Evolutionary conservation across 2,888 invertebrate species (phyloP), one percentile per base, ranked within the genome.

Genomic region (Hesperia comma): DNA sequence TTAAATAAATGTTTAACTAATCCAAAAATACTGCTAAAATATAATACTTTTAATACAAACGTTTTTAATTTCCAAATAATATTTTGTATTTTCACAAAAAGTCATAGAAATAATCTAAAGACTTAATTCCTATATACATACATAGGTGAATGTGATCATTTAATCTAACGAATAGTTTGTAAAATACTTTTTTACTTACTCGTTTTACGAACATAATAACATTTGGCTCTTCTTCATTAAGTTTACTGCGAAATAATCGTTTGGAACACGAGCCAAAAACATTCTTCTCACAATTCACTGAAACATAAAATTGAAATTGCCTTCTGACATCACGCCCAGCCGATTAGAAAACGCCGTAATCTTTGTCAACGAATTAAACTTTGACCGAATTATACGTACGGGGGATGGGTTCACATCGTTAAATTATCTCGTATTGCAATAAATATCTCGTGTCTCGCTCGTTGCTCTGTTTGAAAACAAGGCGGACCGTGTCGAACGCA

Each of bases 291-390:
- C 89, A 89, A 86, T 87, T 83, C 86, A 84, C 81, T 75, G 76
- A 80, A 74, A 81, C 84, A 86, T 90, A 85, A 90, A 89, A 87
- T 89, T 82, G 85, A 83, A 84, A 88, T 85, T 75, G 78, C 80
- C 77, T 77, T 79, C 77, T 75, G 79, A 78, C 84, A 82, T 77
- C 82, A 84, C 88, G 86, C 92, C 89, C 78, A 72, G 81, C 72
- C 87, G 83, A 89, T 92, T 90, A 87, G 84, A 77, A 85, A 84
- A 78, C 80, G 69, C 70, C 73, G 72, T 71, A 77, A 90, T 89
- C 90, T 92, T 92, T 92, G 92, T 92, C 81, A 86, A 78, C 89
- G 88, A 78, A 84, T 92, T 92, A 92, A 92, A 92, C 86, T 92
- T 85, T 92, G 92, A 92, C 92, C 90, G 91, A 91, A 86, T 92